These are phyloP conservation scores for Phocoena phocoena DNA, from an alignment of 2,113 vertebrate genomes.

Conservation along the genomic window DNA sequence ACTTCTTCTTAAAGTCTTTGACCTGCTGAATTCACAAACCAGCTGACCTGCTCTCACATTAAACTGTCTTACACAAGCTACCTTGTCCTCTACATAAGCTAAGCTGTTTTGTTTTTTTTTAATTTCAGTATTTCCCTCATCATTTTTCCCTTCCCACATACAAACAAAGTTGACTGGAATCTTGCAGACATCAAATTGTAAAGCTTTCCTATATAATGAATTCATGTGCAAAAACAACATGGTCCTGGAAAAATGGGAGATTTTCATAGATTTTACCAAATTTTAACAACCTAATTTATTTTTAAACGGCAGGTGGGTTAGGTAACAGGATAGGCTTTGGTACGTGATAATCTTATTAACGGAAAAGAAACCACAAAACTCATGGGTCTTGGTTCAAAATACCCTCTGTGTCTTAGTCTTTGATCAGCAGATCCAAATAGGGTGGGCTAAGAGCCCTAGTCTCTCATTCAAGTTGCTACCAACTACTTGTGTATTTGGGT, in stretches of 20 bases:
- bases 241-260: not conserved
- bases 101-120: not conserved
- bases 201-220: not conserved
- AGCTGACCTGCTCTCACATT: not conserved
- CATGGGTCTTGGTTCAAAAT: not conserved
- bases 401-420: not conserved
- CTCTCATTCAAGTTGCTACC: not conserved
- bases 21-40: not conserved
- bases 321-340: not conserved
- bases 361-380: not conserved
- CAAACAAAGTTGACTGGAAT: not conserved
- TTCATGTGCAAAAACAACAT: not conserved
- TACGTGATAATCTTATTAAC: not conserved
- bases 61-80: not conserved
- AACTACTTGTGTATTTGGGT: not conserved
- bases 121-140: not conserved
- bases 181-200: not conserved
- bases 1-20: not conserved
- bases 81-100: not conserved
- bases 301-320: not conserved
- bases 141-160: not conserved
- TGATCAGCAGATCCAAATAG: not conserved
- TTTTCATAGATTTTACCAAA: slow-evolving; percentile 23
- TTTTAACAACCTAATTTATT: not conserved
- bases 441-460: not conserved